Evolutionary conservation across 2,888 invertebrate species (phyloP), one percentile per base, ranked within the genome.

Genomic region (Glaucopsyche alexis): DNA sequence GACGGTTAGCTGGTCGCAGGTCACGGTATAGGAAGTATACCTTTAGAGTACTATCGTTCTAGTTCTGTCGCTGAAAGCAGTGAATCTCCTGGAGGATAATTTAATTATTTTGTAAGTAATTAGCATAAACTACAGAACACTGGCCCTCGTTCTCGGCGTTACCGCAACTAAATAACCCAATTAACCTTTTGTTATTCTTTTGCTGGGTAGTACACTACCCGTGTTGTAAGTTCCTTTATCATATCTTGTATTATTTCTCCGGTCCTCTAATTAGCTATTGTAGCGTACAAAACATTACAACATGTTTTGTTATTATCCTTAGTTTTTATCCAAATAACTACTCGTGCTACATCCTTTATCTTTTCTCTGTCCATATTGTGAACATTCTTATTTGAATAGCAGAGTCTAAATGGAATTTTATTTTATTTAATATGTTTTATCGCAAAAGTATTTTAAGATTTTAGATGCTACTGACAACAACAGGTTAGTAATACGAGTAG

Each of bases 141-240:
- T 60, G 38, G 29, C 7, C 14, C 60, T 38, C 47, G 13, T 47
- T 47, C 19, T 19, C 67, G 19, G 42, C 14, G 45, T 16, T 42
- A 45, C 67, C 42, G 45, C 67, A 67, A 67, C 42, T 66, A 66
- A 40, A 67, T 45, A 45, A 45, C 11, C 45, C 16, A 67, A 67
- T 45, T 67, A 42, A 67, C 67, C 45, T 13, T 67, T 67, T 67
- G 67, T 67, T 67, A 42, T 45, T 45, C 42, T 67, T 67, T 67
- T 60, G 29, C 60, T 13, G 55, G 16, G 55, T 38, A 60, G 29
- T 8, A 42, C 42, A 29, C 29, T 29, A 29, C 29, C 29, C 29
- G 29, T 47, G 9, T 47, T 60, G 60, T 38, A 29, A 29, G 60
- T 60, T 60, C 60, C 60, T 60, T 60, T 60, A 60, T 29, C 60